Evolutionary conservation across 2,113 vertebrate genomes (phyloP).

Genomic region (Muscicapa adusta): DNA sequence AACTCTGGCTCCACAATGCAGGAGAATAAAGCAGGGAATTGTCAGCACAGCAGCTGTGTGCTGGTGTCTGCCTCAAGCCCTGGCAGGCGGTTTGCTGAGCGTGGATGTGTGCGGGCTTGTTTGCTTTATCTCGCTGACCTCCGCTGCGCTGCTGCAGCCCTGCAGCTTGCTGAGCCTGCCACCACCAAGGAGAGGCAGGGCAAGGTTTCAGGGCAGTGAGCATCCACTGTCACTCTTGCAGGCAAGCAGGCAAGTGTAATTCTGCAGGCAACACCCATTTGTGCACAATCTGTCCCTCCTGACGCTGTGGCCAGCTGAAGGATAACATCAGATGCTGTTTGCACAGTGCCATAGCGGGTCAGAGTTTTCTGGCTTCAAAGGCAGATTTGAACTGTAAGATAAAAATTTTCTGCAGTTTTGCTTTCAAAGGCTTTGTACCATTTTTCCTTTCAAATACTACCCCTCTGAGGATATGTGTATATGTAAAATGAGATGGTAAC

Average conservation of each 20-base stretch:
- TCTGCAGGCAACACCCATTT: background rate
- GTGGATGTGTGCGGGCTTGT: background rate
- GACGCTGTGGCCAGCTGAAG: background rate
- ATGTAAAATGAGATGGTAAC: background rate
- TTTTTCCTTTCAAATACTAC: background rate
- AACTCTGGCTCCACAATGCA: background rate
- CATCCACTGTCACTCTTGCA: background rate
- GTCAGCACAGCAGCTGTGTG: fast-evolving
- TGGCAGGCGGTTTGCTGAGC: background rate
- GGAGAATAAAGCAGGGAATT: background rate
- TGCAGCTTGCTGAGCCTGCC: background rate
- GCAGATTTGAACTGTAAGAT: background rate
- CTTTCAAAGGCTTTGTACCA: background rate
- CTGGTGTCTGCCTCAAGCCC: background rate
- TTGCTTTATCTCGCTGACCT: background rate
- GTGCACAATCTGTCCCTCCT: background rate
- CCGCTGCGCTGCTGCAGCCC: background rate
- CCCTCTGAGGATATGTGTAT: background rate
- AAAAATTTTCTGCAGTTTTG: background rate
- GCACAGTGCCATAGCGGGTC: fast-evolving
- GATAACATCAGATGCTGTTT: background rate
- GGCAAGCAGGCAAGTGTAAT: background rate
- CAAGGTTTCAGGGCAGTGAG: fast-evolving
- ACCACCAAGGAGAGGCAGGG: background rate
- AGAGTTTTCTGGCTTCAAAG: background rate